phyloP scores from a whole-genome alignment of 2,797 vertebrate species.

The Gymnothorax javanicus region DNA sequence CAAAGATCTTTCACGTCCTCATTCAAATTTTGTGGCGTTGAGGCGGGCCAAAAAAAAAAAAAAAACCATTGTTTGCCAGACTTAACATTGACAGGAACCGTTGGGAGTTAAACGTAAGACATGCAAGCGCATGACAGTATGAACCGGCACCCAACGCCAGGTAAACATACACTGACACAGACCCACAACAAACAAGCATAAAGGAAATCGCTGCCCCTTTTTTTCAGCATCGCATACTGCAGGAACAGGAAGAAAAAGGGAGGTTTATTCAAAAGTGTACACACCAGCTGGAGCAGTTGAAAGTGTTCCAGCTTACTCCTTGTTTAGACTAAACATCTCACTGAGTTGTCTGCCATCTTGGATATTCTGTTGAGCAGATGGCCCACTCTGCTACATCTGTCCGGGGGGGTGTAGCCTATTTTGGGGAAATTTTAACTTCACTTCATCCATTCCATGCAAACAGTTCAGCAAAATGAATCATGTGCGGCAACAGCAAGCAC shows the following conservation, averaged over 20 bases:
- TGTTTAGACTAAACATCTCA: constrained; percentile 42
- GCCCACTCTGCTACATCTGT: no score
- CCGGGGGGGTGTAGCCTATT: no score
- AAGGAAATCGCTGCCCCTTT: constrained; percentile 12
- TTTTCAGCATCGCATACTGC: constrained; percentile 14
- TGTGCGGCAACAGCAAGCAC: no score
- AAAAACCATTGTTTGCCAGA: constrained; percentile 24
- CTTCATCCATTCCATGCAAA: no score
- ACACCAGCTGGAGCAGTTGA: constrained; percentile 34
- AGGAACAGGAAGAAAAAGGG: constrained; percentile 6
- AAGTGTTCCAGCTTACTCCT: constrained; percentile 41
- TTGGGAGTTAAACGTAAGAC: neutral
- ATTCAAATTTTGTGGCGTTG: constrained; percentile 24
- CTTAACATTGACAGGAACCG: neutral
- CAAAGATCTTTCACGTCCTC: constrained; percentile 52
- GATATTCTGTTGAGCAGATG: neutral
- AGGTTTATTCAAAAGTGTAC: constrained; percentile 34
- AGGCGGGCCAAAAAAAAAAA: constrained; percentile 18
- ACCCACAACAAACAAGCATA: neutral
- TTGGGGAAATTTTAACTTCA: no score
- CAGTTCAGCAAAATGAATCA: no score
- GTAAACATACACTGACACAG: neutral
- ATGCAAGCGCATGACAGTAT: no score
- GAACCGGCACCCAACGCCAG: no score
- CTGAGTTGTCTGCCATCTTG: constrained; percentile 22